Evolutionary conservation across 2,888 invertebrate genomes (phyloP), one percentile per base, ranked within the genome.

Genomic region (Trissolcus japonicus): DNA sequence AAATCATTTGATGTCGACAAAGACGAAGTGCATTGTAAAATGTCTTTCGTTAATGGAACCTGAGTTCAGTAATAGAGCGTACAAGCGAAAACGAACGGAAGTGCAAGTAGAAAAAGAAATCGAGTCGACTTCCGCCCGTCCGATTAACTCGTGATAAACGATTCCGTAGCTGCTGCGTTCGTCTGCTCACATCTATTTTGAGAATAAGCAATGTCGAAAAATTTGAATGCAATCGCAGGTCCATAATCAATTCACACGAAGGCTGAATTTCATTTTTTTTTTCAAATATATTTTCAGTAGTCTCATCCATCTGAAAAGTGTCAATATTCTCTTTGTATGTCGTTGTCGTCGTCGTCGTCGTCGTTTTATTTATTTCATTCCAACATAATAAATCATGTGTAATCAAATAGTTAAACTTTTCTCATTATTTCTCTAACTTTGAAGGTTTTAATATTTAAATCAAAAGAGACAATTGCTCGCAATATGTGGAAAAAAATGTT

Each of bases 61-160:
- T 16, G 48, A 63, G 62, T 76, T 73, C 72, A 59, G 62, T 67
- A 60, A 79, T 72, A 76, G 69, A 73, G 53, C 73, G 73, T 72
- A 63, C 72, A 76, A 67, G 67, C 46, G 62, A 25, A 35, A 66
- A 68, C 72, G 60, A 73, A 73, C 68, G 65, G 72, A 77, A 73
- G 73, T 78, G 65, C 56, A 61, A 78, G 77, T 72, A 68, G 72
- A 61, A 75, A 75, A 75, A 79, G 76, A 41, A 76, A 77, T 77
- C 61, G 66, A 77, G 68, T 77, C 75, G 74, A 76, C 78, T 76
- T 79, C 67, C 77, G 62, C 71, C 78, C 63, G 71, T 76, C 76
- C 79, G 80, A 81, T 80, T 79, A 79, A 80, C 73, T 63, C 25
- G 63, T 79, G 79, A 81, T 79, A 78, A 79, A 80, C 72, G 81